These are phyloP conservation scores for Ascidia mentula DNA, from an alignment of 23 tunicate species.

Conservation along the genomic window DNA sequence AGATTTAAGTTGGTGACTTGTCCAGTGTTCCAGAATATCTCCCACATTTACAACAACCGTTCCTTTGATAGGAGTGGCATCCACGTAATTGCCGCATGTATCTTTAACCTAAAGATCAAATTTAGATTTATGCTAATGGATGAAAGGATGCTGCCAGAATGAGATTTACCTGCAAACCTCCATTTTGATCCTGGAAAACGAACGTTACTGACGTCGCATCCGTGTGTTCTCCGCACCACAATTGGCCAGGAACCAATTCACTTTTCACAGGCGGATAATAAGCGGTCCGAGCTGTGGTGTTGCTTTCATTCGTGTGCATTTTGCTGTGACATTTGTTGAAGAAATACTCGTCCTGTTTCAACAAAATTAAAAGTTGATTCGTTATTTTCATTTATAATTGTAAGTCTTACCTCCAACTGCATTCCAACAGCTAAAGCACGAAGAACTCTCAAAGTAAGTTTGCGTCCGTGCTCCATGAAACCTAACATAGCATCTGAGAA, in stretches of 20 bases:
- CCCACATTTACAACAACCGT: neutral
- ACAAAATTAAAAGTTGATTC: neutral
- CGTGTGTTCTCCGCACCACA: constrained; percentile 51
- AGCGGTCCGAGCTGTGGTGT: constrained; percentile 32
- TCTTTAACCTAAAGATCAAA: neutral
- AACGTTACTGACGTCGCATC: constrained; percentile 71
- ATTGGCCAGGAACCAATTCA: constrained; percentile 12
- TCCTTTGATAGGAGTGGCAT: neutral
- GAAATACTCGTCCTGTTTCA: constrained; percentile 13
- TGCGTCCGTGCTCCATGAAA: constrained; percentile 29
- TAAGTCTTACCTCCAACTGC: constrained; percentile 16
- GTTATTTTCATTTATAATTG: neutral
- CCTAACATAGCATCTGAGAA: constrained; percentile 23
- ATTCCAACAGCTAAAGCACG: constrained; percentile 43
- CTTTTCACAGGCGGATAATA: constrained; percentile 55
- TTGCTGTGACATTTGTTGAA: constrained; percentile 43
- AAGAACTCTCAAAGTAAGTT: constrained; percentile 23
- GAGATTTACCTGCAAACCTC: constrained; percentile 52
- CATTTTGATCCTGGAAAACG: constrained; percentile 60
- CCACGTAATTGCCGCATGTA: neutral
- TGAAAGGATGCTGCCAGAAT: too few relatives aligned
- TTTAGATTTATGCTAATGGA: too few relatives aligned
- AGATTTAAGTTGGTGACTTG: neutral
- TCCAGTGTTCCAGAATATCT: neutral
- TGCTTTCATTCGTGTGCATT: constrained; percentile 20